phyloP scores from a whole-genome alignment of 2,888 invertebrate genomes.

The Sabellastarte sp. region DNA sequence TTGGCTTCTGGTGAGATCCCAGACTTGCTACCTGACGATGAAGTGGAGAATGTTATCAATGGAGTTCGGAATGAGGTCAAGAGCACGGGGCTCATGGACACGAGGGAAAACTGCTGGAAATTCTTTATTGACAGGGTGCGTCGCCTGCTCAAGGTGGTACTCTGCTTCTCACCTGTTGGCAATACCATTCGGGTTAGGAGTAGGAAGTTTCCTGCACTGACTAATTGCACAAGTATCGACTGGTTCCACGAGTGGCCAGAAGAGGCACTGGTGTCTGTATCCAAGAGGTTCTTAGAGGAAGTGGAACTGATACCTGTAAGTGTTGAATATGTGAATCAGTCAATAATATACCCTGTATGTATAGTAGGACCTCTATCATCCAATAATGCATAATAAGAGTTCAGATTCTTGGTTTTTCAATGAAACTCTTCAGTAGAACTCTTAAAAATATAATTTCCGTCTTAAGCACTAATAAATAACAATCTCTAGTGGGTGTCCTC shows the following conservation, averaged over 20 bases:
- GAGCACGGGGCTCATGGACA: conserved; percentile 82
- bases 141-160: conserved; percentile 74
- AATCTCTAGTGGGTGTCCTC: too few species aligned
- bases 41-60: conserved; percentile 88
- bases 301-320: conserved; percentile 76
- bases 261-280: conserved; percentile 91
- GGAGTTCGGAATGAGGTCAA: conserved; percentile 67
- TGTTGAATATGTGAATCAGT: too few species aligned
- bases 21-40: conserved; percentile 92
- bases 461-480: too few species aligned
- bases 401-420: too few species aligned
- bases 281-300: conserved; percentile 81
- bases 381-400: too few species aligned
- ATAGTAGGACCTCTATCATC: too few species aligned
- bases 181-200: conserved; percentile 86
- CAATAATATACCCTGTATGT: too few species aligned
- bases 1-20: conserved; percentile 93
- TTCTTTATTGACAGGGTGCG: conserved; percentile 95
- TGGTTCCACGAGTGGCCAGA: conserved; percentile 99
- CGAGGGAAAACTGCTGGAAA: conserved; percentile 94
- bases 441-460: too few species aligned
- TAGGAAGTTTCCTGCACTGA: conserved; percentile 92
- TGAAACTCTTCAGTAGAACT: too few species aligned
- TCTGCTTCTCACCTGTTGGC: conserved; percentile 96
- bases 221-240: conserved; percentile 92